Evolutionary conservation across 2,797 vertebrate species (phyloP).

Genomic region (Chelon auratus): DNA sequence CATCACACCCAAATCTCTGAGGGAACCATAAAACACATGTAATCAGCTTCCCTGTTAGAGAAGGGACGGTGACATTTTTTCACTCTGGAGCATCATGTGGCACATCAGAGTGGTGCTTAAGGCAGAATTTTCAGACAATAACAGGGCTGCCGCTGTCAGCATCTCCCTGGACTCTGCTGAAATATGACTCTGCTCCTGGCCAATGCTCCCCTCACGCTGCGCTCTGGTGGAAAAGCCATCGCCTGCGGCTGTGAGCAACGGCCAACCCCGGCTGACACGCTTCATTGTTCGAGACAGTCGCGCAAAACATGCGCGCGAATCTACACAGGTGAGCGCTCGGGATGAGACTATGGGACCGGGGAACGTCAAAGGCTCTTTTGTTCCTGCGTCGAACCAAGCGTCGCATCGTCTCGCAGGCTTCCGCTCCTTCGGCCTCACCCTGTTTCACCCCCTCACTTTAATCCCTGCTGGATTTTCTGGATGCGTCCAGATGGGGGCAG

Average conservation of each 20-base stretch:
- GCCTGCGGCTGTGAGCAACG: slow-evolving; percentile 43
- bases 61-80: slow-evolving; percentile 56
- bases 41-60: slow-evolving; percentile 58
- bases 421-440: slow-evolving; percentile 19
- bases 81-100: slow-evolving; percentile 62
- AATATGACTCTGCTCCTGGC: slow-evolving; percentile 61
- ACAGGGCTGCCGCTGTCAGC: slow-evolving; percentile 70
- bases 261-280: slow-evolving; percentile 27
- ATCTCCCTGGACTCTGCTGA: slow-evolving; percentile 54
- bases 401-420: slow-evolving; percentile 2
- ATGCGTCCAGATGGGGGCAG: slow-evolving; percentile 80
- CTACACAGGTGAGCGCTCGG: neutral
- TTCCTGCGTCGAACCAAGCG: slow-evolving; percentile 7
- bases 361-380: neutral
- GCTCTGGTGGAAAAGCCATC: slow-evolving; percentile 46
- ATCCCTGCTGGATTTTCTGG: slow-evolving; percentile 47
- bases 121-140: slow-evolving; percentile 72
- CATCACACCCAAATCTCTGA: slow-evolving; percentile 41
- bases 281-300: slow-evolving; percentile 1
- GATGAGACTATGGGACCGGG: neutral
- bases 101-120: slow-evolving; percentile 68
- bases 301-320: neutral
- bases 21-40: slow-evolving; percentile 57
- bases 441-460: neutral
- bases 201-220: slow-evolving; percentile 26